Evolutionary conservation across 2,888 invertebrate species (phyloP).

Genomic region (Ephialtes manifestator): DNA sequence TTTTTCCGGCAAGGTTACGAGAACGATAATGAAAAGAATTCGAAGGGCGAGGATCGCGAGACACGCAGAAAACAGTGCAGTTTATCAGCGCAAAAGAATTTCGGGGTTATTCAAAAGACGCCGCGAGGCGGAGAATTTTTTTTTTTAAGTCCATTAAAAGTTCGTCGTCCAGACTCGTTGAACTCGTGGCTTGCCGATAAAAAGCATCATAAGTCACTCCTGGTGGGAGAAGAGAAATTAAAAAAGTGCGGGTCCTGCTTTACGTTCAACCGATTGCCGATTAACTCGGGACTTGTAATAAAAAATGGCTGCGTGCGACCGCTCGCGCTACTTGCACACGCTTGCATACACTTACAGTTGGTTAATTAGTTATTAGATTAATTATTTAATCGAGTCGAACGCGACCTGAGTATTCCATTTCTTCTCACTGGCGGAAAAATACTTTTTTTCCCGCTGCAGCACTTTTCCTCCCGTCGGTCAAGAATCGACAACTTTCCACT

Average conservation of each 20-base stretch:
- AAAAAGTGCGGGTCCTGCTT: not conserved
- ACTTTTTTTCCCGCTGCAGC: too few species aligned
- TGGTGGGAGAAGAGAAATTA: not conserved
- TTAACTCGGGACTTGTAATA: not conserved
- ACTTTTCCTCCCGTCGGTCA: too few species aligned
- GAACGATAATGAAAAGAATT: conserved; percentile 14
- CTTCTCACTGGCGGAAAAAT: too few species aligned
- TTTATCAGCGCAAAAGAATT: conserved; percentile 21
- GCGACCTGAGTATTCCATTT: too few species aligned
- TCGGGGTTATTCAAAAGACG: conserved; percentile 10
- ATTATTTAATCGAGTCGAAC: not conserved
- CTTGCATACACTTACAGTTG: not conserved
- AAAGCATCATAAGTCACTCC: conserved; percentile 17
- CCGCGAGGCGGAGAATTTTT: not conserved
- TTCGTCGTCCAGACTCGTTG: not conserved
- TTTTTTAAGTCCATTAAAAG: conserved; percentile 9
- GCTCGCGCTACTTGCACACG: not conserved
- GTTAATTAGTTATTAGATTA: too few species aligned
- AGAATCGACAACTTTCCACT: too few species aligned
- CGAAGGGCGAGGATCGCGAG: conserved; percentile 41
- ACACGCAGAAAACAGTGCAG: conserved; percentile 15
- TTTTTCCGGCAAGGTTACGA: not conserved
- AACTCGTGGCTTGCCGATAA: conserved; percentile 1
- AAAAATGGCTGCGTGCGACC: not conserved
- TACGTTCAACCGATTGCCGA: not conserved